Evolutionary conservation across 2,797 vertebrate species (phyloP).

Genomic region (Rhabdomys pumilio): DNA sequence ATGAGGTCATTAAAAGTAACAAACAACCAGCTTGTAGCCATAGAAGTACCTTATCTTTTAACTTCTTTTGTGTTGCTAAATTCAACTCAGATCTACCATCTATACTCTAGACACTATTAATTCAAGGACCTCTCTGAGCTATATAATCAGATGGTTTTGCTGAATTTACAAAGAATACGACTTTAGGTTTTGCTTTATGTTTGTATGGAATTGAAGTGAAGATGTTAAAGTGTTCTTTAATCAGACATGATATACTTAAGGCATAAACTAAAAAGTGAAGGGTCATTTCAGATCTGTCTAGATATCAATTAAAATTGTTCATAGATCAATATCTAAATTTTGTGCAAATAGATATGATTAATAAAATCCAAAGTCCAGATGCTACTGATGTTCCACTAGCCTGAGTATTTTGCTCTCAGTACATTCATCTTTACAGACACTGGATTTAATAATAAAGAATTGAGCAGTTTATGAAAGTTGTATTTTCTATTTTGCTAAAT

Average conservation of each 20-base stretch:
- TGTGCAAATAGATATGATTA: background rate
- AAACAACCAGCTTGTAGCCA: background rate
- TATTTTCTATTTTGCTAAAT: conserved; percentile 7
- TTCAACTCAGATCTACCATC: background rate
- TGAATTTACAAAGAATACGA: background rate
- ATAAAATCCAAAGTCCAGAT: conserved; percentile 1
- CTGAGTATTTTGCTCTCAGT: background rate
- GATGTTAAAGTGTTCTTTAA: conserved; percentile 23
- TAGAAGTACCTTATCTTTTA: background rate
- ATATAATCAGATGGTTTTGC: background rate
- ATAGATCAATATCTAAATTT: background rate
- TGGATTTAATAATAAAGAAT: background rate
- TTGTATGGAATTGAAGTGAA: conserved; percentile 59
- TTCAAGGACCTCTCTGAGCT: conserved; percentile 31
- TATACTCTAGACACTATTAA: conserved; percentile 49
- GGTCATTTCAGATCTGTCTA: conserved; percentile 24
- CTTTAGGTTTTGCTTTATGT: conserved; percentile 34
- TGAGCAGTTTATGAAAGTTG: conserved; percentile 9
- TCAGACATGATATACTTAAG: background rate
- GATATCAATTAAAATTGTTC: background rate
- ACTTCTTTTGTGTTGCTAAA: background rate
- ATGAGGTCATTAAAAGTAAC: background rate
- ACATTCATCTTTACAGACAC: background rate
- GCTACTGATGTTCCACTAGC: background rate
- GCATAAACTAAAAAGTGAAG: background rate